Evolutionary conservation across 2,797 vertebrate species (phyloP).

Genomic region (Amblyopsis hoosieri): DNA sequence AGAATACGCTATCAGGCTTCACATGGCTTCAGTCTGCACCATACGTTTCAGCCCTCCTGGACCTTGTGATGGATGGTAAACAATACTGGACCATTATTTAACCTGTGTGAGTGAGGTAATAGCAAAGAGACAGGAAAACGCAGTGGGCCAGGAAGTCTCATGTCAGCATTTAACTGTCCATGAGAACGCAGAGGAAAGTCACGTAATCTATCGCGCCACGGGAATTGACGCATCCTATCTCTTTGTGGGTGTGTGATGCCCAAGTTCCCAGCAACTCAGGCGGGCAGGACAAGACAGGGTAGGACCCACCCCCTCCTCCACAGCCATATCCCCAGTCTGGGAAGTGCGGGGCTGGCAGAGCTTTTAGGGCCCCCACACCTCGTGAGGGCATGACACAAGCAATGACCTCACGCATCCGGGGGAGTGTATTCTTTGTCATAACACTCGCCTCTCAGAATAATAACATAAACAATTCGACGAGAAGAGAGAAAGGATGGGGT

Average conservation of each 20-base stretch:
- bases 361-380: slow-evolving; percentile 69
- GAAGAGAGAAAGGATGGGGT: slow-evolving; percentile 21
- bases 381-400: slow-evolving; percentile 78
- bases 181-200: slow-evolving; percentile 37
- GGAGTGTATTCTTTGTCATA: slow-evolving; percentile 74
- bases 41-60: slow-evolving; percentile 48
- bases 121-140: slow-evolving; percentile 60
- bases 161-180: slow-evolving; percentile 60
- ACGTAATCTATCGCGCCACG: slow-evolving; percentile 18
- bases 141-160: slow-evolving; percentile 60
- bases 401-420: slow-evolving; percentile 71
- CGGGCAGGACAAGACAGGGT: slow-evolving; percentile 52
- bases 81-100: slow-evolving; percentile 44
- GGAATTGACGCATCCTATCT: slow-evolving; percentile 27
- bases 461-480: slow-evolving; percentile 68
- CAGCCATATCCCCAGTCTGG: slow-evolving; percentile 34
- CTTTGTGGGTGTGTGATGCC: slow-evolving; percentile 12
- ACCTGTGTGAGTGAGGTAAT: slow-evolving; percentile 64
- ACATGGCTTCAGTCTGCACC: slow-evolving; percentile 44
- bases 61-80: slow-evolving; percentile 64
- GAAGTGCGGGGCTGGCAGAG: slow-evolving; percentile 62
- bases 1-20: slow-evolving; percentile 41
- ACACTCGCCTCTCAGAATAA: slow-evolving; percentile 62
- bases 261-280: slow-evolving; percentile 46
- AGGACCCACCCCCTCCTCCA: slow-evolving; percentile 56